Base-by-base conservation (phyloP, 2,888 invertebrate species). In the Drosophila fungiperda region DNA sequence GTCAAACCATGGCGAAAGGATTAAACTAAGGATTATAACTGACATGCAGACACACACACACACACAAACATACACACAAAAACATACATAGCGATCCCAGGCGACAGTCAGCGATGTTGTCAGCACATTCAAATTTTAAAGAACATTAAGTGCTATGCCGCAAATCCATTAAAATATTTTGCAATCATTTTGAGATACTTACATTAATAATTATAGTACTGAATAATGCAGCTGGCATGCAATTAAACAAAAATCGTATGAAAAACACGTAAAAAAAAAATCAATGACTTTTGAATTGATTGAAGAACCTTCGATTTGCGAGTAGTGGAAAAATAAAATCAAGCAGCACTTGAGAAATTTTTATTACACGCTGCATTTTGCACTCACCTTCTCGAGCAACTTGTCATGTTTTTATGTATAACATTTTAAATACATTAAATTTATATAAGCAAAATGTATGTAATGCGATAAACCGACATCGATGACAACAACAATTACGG, bases 1-100 rank as follows among this genome's bases (percentile, higher is more conserved):
- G 86, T 84, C 86, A 86, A 78, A 87, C 88, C 86, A 75, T 78
- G 83, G 88, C 72, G 69, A 87, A 87, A 83, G 86, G 90, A 89
- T 89, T 89, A 85, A 73, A 64, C 80, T 68, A 76, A 74, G 82
- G 85, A 87, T 85, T 84, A 89, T 82, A 83, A 86, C 83, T 73
- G 70, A 60, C 55, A 58, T 52, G 58, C 58, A 78, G 63, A 69
- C 61, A 68, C 54, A 49, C 15, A 57, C 52, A 57, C 52, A 49
- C 57, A 45, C 29, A 61, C 57, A 54, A 15, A 26, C 42, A 11
- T 3, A 20, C 15, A 35, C 17, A 15, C 38, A 57, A n/a, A 36
- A 5, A 54, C 23, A 53, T 32, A 57, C 45, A 54, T n/a, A n/a
- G 7, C 33, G 11, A 62, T 23, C 33, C 69, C 38, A 8, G 52